Evolutionary conservation across 2,113 vertebrate species (phyloP).

Genomic region (Pipa parva): DNA sequence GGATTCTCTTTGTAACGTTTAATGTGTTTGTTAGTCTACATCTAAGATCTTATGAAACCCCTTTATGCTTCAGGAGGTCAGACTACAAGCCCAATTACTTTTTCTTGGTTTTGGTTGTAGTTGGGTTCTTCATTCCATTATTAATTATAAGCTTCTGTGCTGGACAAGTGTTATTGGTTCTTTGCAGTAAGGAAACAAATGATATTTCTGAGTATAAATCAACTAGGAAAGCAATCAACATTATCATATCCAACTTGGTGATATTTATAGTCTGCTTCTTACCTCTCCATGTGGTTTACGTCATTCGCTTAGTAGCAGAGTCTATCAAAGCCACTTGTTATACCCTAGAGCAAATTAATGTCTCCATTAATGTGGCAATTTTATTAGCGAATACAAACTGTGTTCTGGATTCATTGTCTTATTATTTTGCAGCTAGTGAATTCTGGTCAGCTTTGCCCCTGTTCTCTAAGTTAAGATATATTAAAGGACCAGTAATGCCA

Average conservation of each 20-base stretch:
- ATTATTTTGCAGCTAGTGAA: conserved; percentile 44
- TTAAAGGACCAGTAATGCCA: no score
- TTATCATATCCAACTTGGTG: conserved; percentile 52
- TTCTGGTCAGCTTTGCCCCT: conserved; percentile 8
- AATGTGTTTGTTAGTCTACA: conserved; percentile 7
- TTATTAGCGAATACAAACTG: conserved; percentile 44
- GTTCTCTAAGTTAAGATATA: background rate
- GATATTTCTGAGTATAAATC: background rate
- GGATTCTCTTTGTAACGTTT: conserved; percentile 42
- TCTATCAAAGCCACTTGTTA: background rate
- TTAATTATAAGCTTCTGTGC: conserved; percentile 43
- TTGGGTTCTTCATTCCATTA: conserved; percentile 38
- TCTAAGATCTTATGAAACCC: background rate
- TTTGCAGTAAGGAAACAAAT: background rate
- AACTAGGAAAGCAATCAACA: conserved; percentile 33
- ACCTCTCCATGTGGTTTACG: conserved; percentile 43
- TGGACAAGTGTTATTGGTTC: conserved; percentile 18
- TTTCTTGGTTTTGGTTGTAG: conserved; percentile 11
- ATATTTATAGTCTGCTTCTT: conserved; percentile 68
- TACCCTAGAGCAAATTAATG: background rate
- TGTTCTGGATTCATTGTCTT: conserved; percentile 42
- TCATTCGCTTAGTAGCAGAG: conserved; percentile 32
- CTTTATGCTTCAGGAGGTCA: conserved; percentile 43
- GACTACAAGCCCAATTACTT: background rate
- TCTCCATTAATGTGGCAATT: conserved; percentile 31